phyloP scores from a whole-genome alignment of 2,113 vertebrate species.

The Siniperca knerii region DNA sequence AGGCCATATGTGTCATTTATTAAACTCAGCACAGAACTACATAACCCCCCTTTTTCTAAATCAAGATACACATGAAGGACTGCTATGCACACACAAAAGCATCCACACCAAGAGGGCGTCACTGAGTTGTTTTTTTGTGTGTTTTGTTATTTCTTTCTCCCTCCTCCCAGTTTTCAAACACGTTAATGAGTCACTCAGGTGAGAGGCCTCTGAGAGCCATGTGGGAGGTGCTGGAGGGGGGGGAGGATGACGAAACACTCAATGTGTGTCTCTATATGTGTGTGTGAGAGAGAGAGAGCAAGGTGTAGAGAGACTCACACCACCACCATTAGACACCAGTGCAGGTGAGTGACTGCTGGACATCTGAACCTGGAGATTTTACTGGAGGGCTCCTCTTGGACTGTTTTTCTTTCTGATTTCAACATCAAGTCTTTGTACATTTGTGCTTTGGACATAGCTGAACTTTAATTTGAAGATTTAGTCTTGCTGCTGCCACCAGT shows the following conservation, averaged over 20 bases:
- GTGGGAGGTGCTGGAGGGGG: constrained; percentile 52
- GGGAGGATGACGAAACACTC: constrained; percentile 23
- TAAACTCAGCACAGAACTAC: background rate
- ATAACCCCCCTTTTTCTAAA: background rate
- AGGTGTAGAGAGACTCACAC: constrained; percentile 12
- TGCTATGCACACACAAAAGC: background rate
- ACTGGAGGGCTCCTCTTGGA: background rate
- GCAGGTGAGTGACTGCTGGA: constrained; percentile 41
- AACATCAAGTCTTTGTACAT: background rate
- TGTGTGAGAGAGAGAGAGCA: constrained; percentile 22
- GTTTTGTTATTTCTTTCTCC: background rate
- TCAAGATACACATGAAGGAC: background rate
- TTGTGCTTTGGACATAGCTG: background rate
- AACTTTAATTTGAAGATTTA: background rate
- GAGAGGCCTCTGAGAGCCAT: constrained; percentile 20
- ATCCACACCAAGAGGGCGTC: background rate
- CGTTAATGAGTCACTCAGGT: constrained; percentile 56
- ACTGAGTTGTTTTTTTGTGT: background rate
- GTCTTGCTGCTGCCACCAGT: background rate
- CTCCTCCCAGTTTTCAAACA: constrained; percentile 45
- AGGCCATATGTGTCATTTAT: background rate
- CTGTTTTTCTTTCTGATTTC: background rate
- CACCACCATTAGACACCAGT: constrained; percentile 51
- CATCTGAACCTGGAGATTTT: constrained; percentile 47
- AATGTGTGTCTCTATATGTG: constrained; percentile 29